phyloP scores from a whole-genome alignment of 1,140 invertebrate genomes.

The Andrena cerasifolii region DNA sequence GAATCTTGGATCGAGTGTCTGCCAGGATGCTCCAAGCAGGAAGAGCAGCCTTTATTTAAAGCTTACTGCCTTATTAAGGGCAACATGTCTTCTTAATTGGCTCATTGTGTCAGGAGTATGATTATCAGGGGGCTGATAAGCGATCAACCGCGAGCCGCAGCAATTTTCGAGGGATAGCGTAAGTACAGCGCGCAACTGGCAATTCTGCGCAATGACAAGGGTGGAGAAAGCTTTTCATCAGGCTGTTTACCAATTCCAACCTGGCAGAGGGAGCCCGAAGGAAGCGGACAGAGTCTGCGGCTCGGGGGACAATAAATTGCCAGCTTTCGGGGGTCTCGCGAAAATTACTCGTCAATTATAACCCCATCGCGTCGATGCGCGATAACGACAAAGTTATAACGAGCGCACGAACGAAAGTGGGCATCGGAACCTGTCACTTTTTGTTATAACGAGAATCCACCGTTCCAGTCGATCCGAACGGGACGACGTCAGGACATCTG shows the following conservation, averaged over 20 bases:
- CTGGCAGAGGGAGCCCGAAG: background rate
- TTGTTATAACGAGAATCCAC: background rate
- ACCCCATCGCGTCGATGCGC: constrained; percentile 18
- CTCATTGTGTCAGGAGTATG: no score
- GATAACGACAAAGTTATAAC: constrained; percentile 43
- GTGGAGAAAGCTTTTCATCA: background rate
- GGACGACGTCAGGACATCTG: constrained; percentile 19
- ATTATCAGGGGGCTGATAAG: background rate
- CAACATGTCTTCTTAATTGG: background rate
- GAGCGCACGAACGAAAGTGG: background rate
- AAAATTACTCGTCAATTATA: constrained; percentile 45
- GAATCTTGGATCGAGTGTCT: no score
- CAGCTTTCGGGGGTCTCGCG: background rate
- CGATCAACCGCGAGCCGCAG: background rate
- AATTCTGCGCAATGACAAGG: constrained; percentile 11
- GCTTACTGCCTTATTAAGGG: background rate
- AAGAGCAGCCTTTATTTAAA: background rate
- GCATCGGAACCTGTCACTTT: constrained; percentile 23
- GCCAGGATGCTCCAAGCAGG: no score
- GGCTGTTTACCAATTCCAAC: constrained; percentile 2
- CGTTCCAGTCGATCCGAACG: background rate
- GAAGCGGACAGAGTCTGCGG: background rate
- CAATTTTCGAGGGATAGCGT: background rate
- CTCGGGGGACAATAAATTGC: constrained; percentile 32
- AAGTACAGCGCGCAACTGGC: background rate